These are phyloP conservation scores for Drosophila parvula DNA, from an alignment of 1,140 invertebrate genomes.

Conservation along the genomic window DNA sequence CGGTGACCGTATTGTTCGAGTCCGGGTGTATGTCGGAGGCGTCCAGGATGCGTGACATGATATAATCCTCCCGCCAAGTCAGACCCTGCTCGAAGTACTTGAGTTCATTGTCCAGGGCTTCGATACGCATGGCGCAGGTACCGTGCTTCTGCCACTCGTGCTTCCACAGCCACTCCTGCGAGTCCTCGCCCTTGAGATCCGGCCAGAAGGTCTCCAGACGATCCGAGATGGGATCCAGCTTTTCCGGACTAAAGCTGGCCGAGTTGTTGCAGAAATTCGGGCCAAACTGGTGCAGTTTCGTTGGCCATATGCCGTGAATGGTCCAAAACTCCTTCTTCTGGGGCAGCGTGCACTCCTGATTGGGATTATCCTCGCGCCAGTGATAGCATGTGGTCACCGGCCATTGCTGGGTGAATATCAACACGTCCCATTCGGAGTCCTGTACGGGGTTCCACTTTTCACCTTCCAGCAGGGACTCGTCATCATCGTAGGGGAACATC, in stretches of 20 bases:
- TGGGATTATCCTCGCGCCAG: slow-evolving; percentile 87
- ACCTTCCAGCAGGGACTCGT: slow-evolving; percentile 7
- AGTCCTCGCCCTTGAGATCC: slow-evolving; percentile 87
- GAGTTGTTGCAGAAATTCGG: slow-evolving; percentile 89
- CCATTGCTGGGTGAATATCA: slow-evolving; percentile 93
- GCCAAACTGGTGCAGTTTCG: slow-evolving; percentile 87
- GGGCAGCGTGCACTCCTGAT: slow-evolving; percentile 88
- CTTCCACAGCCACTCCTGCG: slow-evolving; percentile 88
- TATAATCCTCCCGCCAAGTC: slow-evolving; percentile 86
- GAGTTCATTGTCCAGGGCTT: slow-evolving; percentile 87
- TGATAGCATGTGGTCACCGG: slow-evolving; percentile 89
- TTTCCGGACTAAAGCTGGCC: slow-evolving; percentile 87
- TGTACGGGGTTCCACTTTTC: slow-evolving; percentile 13
- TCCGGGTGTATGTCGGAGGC: slow-evolving; percentile 86
- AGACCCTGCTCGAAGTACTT: slow-evolving; percentile 91
- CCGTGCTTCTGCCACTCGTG: slow-evolving; percentile 95
- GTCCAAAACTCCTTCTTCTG: slow-evolving; percentile 88
- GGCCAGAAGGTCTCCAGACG: slow-evolving; percentile 89
- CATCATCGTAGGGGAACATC: slow-evolving; percentile 12
- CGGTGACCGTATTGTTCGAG: slow-evolving; percentile 85
- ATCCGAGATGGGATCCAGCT: slow-evolving; percentile 86
- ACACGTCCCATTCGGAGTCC: slow-evolving; percentile 87
- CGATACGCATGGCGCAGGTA: slow-evolving; percentile 89
- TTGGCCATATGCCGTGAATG: slow-evolving; percentile 94
- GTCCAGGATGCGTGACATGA: slow-evolving; percentile 87